Base-by-base conservation (phyloP, 2,888 invertebrate species). In the Drosophila helvetica region DNA sequence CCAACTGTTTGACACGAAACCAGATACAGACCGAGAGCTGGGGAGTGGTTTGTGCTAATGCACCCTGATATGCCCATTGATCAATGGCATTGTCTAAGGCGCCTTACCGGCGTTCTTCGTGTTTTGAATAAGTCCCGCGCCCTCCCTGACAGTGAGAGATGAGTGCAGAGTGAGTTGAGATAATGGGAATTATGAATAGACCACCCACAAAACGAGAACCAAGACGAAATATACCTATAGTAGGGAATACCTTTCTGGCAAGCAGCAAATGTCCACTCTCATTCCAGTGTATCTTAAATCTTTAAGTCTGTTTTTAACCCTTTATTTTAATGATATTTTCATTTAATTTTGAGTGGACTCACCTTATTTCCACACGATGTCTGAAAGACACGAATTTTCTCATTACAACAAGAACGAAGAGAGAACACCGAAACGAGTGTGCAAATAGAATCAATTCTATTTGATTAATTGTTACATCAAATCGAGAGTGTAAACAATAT, bases 391-490 rank as follows among this genome's bases (percentile, higher is more conserved):
- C 5, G 38, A n/a, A n/a, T n/a, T 38, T 38, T n/a, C 6, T 15
- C 7, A 38, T 38, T 38, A 38, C 1, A 33, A 12, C 38, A 38
- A 12, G 7, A 45, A 33, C 8, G 1, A 47, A 7, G n/a, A 4
- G 59, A 60, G 55, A 72, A 61, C 42, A 38, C 3, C 62, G 18
- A 51, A 66, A 52, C 54, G 67, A 74, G 56, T 67, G 56, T 63
- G 60, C 63, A 74, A 68, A 74, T 59, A 64, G 45, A 62, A 67
- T 73, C 52, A 42, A 64, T 67, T 62, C 66, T 76, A 46, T 75
- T 77, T 82, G 78, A 80, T 81, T 82, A 83, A 79, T 77, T 82
- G 71, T 69, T 71, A 74, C 70, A 81, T 66, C 62, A 56, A 78
- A 78, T 65, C 65, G 68, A 69, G 68, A 62, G 61, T 66, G 66